phyloP scores from a whole-genome alignment of 64 coral and sea anemone species.

The Dendronephthya gigantea region DNA sequence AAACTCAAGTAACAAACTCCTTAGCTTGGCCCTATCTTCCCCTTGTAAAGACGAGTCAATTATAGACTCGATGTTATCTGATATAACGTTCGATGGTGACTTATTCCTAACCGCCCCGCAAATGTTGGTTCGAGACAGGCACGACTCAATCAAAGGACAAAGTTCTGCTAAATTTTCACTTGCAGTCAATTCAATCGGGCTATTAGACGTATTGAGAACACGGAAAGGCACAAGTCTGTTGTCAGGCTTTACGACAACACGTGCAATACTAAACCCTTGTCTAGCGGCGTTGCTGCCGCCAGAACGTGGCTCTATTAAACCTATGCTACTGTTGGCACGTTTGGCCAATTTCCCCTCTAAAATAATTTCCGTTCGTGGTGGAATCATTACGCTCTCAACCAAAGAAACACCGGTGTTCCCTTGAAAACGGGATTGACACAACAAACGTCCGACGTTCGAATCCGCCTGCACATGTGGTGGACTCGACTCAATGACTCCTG shows the following conservation, averaged over 20 bases:
- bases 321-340: neutral
- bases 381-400: neutral
- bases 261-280: slow-evolving; percentile 12
- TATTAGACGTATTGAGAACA: slow-evolving; percentile 15
- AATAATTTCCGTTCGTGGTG: neutral
- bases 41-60: neutral
- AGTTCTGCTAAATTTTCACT: slow-evolving; percentile 11
- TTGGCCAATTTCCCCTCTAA: neutral
- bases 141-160: slow-evolving; percentile 22
- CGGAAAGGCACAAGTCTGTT: slow-evolving; percentile 14
- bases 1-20: slow-evolving; percentile 17
- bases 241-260: slow-evolving; percentile 5
- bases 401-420: too few species aligned
- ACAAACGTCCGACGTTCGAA: neutral
- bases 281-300: neutral
- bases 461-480: neutral
- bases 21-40: slow-evolving; percentile 12
- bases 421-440: neutral
- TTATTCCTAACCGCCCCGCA: neutral
- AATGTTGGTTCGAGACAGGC: neutral
- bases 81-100: neutral
- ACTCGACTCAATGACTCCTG: neutral
- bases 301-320: neutral
- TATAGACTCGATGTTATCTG: neutral
- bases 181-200: slow-evolving; percentile 12